Base-by-base conservation (phyloP, 2,888 invertebrate genomes). In the Thecocarcelia acutangulata region DNA sequence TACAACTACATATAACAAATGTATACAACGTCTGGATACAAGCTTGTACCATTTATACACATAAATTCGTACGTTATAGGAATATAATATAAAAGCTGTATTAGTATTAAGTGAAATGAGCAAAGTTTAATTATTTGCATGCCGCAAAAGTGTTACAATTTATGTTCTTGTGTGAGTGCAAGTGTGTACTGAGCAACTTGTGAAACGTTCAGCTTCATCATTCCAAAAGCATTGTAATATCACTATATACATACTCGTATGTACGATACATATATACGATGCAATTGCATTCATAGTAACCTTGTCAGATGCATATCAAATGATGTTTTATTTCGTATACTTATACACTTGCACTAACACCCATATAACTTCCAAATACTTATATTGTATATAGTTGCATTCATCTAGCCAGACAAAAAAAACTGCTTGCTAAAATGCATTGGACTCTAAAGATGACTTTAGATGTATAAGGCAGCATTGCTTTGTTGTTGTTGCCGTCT, bases 141-240 rank as follows among this genome's bases (percentile, higher is more conserved):
- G 46, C 19, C 21, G 40, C 28, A 15, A 15, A 61, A 46, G 44
- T 61, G 61, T 12, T 33, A 37, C 1, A 50, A 0, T 24, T 54
- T 50, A 54, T 44, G 17, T 12, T 1, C 46, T n/a, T 52, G 58
- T 42, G 28, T 21, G 54, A 66, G 56, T 46, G 66, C 17, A 12
- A 66, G 46, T 83, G 56, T 84, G 82, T 68, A 58, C 72, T 75
- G 72, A 77, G 61, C 73, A 77, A 73, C 63, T 70, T 70, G 77
- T 77, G 66, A 46, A 76, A 61, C 56, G 69, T 61, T 44, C 68
- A 54, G 69, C 54, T 54, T 69, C 61, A 46, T 21, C 68, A 61
- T 52, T 48, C 24, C 28, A 42, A 54, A 48, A 40, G 21, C 19
- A 48, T 37, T 48, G 15, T 75, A 37, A 54, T 66, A 59, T 64